Percentiles rank a stretch among this genome's conserved stretches.
Evolutionary conservation across 2,113 vertebrate species (phyloP).

Genomic region (Donacobius atricapilla): DNA sequence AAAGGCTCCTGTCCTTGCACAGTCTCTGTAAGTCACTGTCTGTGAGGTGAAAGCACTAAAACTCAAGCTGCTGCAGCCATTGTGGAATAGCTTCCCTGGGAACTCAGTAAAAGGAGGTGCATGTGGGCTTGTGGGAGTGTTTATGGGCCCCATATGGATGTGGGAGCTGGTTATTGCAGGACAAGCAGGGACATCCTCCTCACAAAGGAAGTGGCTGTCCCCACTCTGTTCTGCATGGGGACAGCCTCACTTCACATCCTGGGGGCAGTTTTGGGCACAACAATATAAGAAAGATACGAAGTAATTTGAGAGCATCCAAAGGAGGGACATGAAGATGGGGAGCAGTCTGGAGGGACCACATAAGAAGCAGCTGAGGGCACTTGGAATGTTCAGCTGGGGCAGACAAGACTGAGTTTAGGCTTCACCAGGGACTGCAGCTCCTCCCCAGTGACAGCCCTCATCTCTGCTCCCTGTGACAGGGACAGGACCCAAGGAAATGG

Average conservation of each 20-base stretch:
- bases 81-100: background rate
- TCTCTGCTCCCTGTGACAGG: background rate
- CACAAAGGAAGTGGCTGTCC: background rate
- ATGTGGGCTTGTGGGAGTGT: too few species aligned
- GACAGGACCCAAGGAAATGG: background rate
- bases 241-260: background rate
- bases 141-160: accelerated
- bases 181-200: background rate
- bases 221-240: background rate
- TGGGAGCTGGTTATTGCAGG: background rate
- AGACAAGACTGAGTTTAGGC: background rate
- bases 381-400: background rate
- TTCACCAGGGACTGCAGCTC: background rate
- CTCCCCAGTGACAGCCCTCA: background rate
- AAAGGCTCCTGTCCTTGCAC: background rate
- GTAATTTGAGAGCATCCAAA: background rate
- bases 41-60: background rate
- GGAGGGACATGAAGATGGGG: background rate
- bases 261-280: background rate
- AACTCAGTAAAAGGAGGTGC: background rate
- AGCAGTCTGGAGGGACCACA: background rate
- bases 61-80: background rate
- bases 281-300: background rate
- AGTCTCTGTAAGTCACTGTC: background rate
- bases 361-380: background rate